A percentile compares a stretch with the other conserved stretches of the same genome.
Evolutionary conservation across 2,888 invertebrate genomes (phyloP).

Genomic region (Luperina testacea): DNA sequence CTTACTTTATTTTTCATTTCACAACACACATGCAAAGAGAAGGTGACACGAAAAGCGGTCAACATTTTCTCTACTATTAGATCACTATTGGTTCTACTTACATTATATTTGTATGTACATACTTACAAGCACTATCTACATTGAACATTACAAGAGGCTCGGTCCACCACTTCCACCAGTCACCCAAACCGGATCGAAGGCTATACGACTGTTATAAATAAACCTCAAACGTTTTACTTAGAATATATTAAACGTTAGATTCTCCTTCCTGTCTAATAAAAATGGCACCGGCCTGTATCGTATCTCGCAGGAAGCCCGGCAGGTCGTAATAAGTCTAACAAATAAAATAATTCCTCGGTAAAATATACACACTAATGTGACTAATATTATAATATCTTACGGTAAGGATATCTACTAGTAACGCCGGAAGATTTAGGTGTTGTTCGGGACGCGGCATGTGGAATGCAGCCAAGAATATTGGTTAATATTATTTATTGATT

Average conservation of each 20-base stretch:
- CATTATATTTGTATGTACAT: not conserved
- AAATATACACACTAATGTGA: conserved; percentile 89
- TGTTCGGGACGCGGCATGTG: conserved; percentile 72
- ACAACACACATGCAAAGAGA: conserved; percentile 1
- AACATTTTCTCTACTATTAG: conserved; percentile 16
- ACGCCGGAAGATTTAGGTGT: conserved; percentile 88
- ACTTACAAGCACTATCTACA: conserved; percentile 2
- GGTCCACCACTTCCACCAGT: conserved; percentile 26
- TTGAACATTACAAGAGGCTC: conserved; percentile 27
- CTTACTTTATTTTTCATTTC: conserved; percentile 13
- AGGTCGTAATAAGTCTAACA: conserved; percentile 88
- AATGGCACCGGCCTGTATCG: conserved; percentile 83
- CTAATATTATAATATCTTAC: conserved; percentile 89
- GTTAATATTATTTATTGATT: conserved; percentile 9
- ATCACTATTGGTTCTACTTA: not conserved
- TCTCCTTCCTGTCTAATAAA: conserved; percentile 90
- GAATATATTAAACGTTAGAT: conserved; percentile 87
- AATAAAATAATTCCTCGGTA: conserved; percentile 89
- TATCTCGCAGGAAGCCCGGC: conserved; percentile 85
- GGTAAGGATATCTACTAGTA: conserved; percentile 87
- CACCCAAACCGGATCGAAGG: conserved; percentile 73
- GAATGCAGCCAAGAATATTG: conserved; percentile 65
- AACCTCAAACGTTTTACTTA: conserved; percentile 81
- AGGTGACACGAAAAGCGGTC: conserved; percentile 6
- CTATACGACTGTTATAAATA: conserved; percentile 78